These are phyloP conservation scores for Conomelus anceps DNA, from an alignment of 2,888 invertebrate species.

Conservation along the genomic window DNA sequence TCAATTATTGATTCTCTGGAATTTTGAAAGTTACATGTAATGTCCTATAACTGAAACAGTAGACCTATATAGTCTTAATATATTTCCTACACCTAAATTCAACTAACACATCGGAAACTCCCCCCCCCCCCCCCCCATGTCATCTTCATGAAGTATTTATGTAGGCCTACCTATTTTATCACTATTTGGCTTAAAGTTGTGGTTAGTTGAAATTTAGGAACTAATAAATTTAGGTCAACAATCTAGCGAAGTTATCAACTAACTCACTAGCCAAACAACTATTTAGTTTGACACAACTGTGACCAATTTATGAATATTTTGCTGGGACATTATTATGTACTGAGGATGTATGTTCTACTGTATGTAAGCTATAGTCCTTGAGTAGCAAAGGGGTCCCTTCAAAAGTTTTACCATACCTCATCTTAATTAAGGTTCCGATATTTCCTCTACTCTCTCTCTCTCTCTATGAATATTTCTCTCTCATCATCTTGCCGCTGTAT, in stretches of 20 bases:
- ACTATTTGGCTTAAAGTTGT: not conserved
- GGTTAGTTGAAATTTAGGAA: not conserved
- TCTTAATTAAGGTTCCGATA: not conserved
- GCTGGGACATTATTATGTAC: not conserved
- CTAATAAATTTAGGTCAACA: not conserved
- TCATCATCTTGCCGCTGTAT: not conserved
- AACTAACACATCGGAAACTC: too few relatives aligned
- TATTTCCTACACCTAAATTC: too few relatives aligned
- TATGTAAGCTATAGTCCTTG: not conserved
- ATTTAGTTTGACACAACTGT: not conserved
- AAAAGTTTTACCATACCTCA: not conserved
- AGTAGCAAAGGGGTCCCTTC: not conserved
- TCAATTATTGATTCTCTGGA: too few relatives aligned
- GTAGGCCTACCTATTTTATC: too few relatives aligned
- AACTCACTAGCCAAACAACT: not conserved
- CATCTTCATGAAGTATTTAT: not conserved
- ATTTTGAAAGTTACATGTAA: too few relatives aligned
- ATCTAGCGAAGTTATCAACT: not conserved
- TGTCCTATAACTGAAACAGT: too few relatives aligned
- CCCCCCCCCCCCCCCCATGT: not conserved
- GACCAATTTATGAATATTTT: not conserved
- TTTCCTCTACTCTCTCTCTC: not conserved
- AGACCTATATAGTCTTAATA: too few relatives aligned
- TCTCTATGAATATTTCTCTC: not conserved
- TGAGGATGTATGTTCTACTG: too few relatives aligned